These are phyloP conservation scores for Siniperca chuatsi DNA, from an alignment of 2,113 vertebrate genomes.

Conservation along the genomic window DNA sequence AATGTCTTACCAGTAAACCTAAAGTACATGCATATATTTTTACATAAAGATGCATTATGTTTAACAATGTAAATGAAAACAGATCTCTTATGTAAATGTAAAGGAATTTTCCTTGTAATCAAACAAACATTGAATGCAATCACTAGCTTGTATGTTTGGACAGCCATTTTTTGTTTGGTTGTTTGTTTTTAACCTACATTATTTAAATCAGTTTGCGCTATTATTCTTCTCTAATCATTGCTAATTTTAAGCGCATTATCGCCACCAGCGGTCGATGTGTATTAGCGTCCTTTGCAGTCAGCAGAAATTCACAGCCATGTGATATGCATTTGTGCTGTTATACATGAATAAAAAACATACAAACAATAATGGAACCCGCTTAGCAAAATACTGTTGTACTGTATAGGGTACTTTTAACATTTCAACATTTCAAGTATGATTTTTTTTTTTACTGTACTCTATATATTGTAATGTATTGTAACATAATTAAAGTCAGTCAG, in stretches of 20 bases:
- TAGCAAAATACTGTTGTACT: too few relatives aligned
- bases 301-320: neutral
- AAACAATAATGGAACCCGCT: neutral
- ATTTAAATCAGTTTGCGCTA: neutral
- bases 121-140: neutral
- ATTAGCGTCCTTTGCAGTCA: neutral
- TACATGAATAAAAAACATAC: neutral
- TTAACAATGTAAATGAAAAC: neutral
- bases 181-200: neutral
- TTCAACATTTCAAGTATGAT: neutral
- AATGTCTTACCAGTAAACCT: neutral
- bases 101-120: neutral
- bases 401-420: neutral
- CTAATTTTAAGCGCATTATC: neutral
- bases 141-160: neutral
- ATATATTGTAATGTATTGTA: neutral
- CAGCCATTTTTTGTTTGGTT: neutral
- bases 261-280: neutral
- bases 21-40: neutral
- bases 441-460: neutral
- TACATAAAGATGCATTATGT: neutral
- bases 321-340: neutral
- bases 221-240: neutral
- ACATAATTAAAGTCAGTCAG: slow-evolving; percentile 4
- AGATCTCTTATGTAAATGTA: neutral